Conservation (phyloP, 1,140 invertebrate species). For the Homalodisca vitripennis region DNA sequence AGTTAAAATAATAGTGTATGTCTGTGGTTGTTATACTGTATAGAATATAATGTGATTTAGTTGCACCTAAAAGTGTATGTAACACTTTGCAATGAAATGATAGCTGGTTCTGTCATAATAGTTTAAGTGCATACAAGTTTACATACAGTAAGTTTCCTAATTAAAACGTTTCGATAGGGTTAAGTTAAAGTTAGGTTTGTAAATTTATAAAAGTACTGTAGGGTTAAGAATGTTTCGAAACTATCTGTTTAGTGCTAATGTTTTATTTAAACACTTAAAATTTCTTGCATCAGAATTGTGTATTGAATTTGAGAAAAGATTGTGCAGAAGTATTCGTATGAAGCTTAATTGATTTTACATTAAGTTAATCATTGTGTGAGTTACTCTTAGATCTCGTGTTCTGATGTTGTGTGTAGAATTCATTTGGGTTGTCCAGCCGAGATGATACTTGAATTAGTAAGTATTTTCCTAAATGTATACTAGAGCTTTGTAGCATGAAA, state of each 20-base stretch:
- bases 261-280: no score
- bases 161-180: not conserved
- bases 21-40: not conserved
- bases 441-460: not conserved
- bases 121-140: not conserved
- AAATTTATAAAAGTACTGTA: not conserved
- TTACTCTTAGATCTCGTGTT: not conserved
- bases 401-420: not conserved
- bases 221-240: no score
- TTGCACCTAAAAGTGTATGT: constrained; percentile 12
- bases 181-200: constrained; percentile 3
- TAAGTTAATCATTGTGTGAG: not conserved
- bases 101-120: constrained; percentile 25
- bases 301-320: no score
- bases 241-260: no score
- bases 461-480: constrained; percentile 23
- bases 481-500: constrained; percentile 10
- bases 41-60: constrained; percentile 15
- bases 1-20: constrained; percentile 7
- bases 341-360: not conserved
- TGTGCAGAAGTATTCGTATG: no score
- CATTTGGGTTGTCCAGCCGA: not conserved
- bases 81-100: constrained; percentile 19
- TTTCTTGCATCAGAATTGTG: no score
- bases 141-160: constrained; percentile 16